Base-by-base conservation (phyloP, 2,113 vertebrate genomes). In the Nanorana parkeri region DNA sequence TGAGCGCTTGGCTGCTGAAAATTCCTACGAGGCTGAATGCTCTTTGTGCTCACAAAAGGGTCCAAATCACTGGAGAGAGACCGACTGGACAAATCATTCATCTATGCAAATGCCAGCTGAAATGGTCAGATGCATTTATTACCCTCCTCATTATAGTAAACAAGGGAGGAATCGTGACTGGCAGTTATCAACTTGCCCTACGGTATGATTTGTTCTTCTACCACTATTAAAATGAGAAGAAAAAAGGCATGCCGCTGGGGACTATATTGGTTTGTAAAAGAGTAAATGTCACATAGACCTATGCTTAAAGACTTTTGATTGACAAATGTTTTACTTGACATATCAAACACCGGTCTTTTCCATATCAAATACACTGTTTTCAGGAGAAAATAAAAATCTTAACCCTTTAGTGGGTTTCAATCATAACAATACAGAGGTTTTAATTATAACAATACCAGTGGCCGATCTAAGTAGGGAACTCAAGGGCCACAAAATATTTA, bases 51-150 rank as follows among this genome's bases (percentile, higher is more conserved):
- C 95, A 97, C 95, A 96, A 96, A 94, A 93, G 93, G 93, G 91
- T 91, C 93, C 89, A 92, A 93, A 93, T 93, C 95, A 92, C 94
- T 90, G 89, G 94, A 95, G 95, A 96, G 91, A 87, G 8, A 94
- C 91, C 91, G 93, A 94, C 92, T 92, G 94, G 94, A 96, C 94
- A 94, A 95, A 94, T 96, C 95, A 96, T 96, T 97, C 94, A 96
- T 95, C 93, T 94, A 93, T 95, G 94, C 93, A 96, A 97, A 97
- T 98, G 94, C 93, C 95, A 97, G 94, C 94, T 89, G 95, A 94
- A 94, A 94, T 93, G 94, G 93, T 94, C 93, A 93, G 89, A 89
- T 92, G 93, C 92, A 96, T 96, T 94, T 95, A 94, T 96, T 95
- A 94, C 93, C 91, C 91, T 95, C 92, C 94, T 95, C 92, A 94